A percentile compares a stretch with the other conserved stretches of the same genome.
These are phyloP conservation scores for Microcebus murinus DNA, from an alignment of 2,113 vertebrate genomes.

Conservation along the genomic window DNA sequence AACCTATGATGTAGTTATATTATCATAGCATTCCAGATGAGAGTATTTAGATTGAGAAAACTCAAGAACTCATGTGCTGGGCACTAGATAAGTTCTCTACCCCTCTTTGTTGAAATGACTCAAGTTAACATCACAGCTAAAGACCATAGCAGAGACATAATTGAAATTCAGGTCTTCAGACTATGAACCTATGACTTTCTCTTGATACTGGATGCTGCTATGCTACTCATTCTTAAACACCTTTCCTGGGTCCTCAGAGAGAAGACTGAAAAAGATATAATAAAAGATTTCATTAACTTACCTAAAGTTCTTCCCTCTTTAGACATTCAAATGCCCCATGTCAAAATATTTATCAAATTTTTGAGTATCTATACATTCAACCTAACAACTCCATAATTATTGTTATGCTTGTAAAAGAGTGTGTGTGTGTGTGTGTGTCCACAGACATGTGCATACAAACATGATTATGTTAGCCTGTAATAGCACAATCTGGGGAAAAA, in stretches of 20 bases:
- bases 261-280: not conserved
- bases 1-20: not conserved
- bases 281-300: not conserved
- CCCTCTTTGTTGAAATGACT: not conserved
- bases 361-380: not conserved
- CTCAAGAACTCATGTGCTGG: no score
- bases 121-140: not conserved
- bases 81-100: not conserved
- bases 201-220: not conserved
- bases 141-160: not conserved
- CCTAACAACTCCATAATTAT: not conserved
- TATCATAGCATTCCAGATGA: not conserved
- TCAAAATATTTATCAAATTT: not conserved
- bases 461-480: not conserved
- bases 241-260: not conserved
- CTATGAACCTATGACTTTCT: not conserved
- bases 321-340: not conserved
- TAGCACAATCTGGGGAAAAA: not conserved
- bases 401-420: not conserved
- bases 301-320: not conserved
- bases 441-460: not conserved
- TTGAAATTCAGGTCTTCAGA: not conserved
- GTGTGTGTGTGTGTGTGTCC: rapidly evolving
- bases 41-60: not conserved
- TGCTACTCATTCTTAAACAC: not conserved